Evolutionary conservation across 2,888 invertebrate species (phyloP), one percentile per base, ranked within the genome.

Genomic region (Tachina fera): DNA sequence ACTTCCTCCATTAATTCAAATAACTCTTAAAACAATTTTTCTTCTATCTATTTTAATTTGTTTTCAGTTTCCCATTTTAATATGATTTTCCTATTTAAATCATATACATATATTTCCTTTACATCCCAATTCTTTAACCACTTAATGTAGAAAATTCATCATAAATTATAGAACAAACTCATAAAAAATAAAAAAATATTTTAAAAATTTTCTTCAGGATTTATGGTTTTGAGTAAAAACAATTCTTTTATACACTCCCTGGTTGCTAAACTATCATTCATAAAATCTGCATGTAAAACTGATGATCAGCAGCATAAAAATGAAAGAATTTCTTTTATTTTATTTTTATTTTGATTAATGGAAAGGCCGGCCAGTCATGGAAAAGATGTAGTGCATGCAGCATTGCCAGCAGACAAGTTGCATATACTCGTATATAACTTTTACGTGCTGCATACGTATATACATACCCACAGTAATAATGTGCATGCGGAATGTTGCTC

Each of bases 111-210:
- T n/a, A 60, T 75, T 61, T 47, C 3, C 61, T 70, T 61, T 71
- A 65, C 56, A 51, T 61, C 13, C 53, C 81, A 81, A 84, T 84
- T 84, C 72, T 77, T 81, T 81, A 72, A 81, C 77, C 84, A 81
- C 72, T 84, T 84, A 74, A 75, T 16, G 41, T 61, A 43, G 41
- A 61, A n/a, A n/a, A 47, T 60, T 72, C 68, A 70, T 71, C 67
- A 80, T 77, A 81, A 84, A 81, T 81, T 81, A 80, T 56, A 8
- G 68, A 70, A 75, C 11, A 49, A 31, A 41, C 43, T 63, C 79
- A 14, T 41, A 63, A 51, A 77, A 61, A 19, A 22, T 43, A 43
- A 10, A 22, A 60, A 60, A 43, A 43, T 56, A 80, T 56, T 49
- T 56, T 13, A 13, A 65, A 82, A 82, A 70, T 84, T 47, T 78